These are phyloP conservation scores for Parochlus steinenii DNA, from an alignment of 2,888 invertebrate genomes.

Conservation along the genomic window DNA sequence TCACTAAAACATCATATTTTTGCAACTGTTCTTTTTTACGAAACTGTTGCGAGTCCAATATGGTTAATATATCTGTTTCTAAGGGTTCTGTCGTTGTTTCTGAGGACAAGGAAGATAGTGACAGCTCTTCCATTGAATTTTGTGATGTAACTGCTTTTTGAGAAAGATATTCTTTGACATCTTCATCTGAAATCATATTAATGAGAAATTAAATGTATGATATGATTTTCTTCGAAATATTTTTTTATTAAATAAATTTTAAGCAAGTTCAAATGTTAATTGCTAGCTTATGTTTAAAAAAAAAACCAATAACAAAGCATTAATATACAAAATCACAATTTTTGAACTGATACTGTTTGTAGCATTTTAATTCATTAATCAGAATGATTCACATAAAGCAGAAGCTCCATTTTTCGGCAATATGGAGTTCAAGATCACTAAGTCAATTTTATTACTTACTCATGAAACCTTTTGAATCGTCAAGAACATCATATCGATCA, in stretches of 20 bases:
- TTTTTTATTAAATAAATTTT: too few species aligned
- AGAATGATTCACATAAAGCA: background rate
- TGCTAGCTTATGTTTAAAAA: too few species aligned
- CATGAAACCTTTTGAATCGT: constrained; percentile 35
- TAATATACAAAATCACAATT: too few species aligned
- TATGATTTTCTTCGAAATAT: too few species aligned
- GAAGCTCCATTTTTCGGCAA: background rate
- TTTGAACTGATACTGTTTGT: background rate
- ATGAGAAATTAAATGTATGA: background rate
- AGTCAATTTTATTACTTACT: constrained; percentile 6
- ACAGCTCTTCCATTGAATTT: background rate
- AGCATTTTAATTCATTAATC: background rate
- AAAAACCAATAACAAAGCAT: too few species aligned
- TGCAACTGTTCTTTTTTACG: constrained; percentile 35
- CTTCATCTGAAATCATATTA: constrained; percentile 5
- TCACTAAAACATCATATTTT: constrained; percentile 60
- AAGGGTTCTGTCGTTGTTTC: constrained; percentile 3
- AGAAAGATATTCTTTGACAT: constrained; percentile 2
- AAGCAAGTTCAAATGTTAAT: too few species aligned
- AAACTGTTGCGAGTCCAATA: background rate
- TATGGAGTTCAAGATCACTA: background rate
- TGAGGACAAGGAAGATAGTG: background rate
- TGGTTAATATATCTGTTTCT: constrained; percentile 2
- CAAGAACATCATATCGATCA: constrained; percentile 60
- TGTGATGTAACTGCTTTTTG: background rate